Base-by-base conservation (phyloP, 2,888 invertebrate genomes). In the Xestia ashworthii region DNA sequence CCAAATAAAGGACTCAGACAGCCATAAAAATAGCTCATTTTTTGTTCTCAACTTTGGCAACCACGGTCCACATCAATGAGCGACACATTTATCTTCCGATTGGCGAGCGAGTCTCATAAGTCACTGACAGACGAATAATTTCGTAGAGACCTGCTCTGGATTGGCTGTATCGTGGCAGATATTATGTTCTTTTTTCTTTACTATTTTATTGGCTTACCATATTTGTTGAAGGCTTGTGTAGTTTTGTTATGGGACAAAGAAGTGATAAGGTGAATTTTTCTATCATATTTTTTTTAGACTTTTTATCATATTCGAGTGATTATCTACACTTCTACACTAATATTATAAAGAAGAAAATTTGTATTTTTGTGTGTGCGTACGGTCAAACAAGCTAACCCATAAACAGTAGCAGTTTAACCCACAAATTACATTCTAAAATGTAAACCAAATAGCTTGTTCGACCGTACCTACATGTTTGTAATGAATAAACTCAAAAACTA, bases 81-180 rank as follows among this genome's bases (percentile, higher is more conserved):
- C 87, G 88, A 80, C 86, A 84, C 91, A 92, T 92, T 91, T 89
- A 88, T 92, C 92, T 92, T 90, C 74, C 84, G 82, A 91, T 91
- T 89, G 91, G 89, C 88, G 79, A 82, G 74, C 71, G 86, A 85
- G 80, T 85, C 90, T 87, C 90, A 91, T 90, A 91, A 90, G 89
- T 92, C 90, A 92, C 87, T 87, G 91, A 90, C 91, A 89, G 86
- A 53, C 79, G 89, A 91, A 91, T 91, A 89, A 91, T 91, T 91
- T 87, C 85, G 75, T 50, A 60, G 76, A 72, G 81, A 79, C 81
- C 82, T 83, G 79, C 71, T 74, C 79, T 84, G 87, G 87, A 89
- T 88, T 83, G 86, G 74, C 78, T 81, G 86, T 87, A 84, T 81
- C 82, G 83, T 75, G 81, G 87, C 82, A 76, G 82, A 83, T 84